Percentiles rank a stretch among this genome's conserved stretches.
Evolutionary conservation across 1,140 invertebrate species (phyloP).

Genomic region (Neelides sp.): DNA sequence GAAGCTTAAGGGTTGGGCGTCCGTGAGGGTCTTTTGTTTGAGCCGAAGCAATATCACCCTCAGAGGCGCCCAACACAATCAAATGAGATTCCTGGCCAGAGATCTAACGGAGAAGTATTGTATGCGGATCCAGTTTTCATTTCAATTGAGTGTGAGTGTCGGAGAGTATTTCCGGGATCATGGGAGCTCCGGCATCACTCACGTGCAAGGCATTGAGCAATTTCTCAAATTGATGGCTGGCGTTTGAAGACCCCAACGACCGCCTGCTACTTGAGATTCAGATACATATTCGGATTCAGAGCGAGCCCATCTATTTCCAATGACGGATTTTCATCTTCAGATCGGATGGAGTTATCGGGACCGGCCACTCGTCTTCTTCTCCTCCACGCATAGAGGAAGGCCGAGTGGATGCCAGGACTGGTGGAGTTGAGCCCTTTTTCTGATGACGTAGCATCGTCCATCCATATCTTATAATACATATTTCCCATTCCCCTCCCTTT

Average conservation of each 20-base stretch:
- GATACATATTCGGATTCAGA: constrained; percentile 16
- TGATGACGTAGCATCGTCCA: constrained; percentile 25
- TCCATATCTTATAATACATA: constrained; percentile 16
- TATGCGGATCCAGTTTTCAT: constrained; percentile 6
- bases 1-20: background rate
- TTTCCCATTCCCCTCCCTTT: constrained; percentile 12
- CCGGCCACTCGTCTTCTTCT: background rate
- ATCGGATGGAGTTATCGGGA: constrained; percentile 11
- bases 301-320: constrained; percentile 23
- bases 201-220: constrained; percentile 18
- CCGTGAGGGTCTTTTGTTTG: background rate
- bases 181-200: constrained; percentile 7
- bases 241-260: constrained; percentile 10
- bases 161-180: constrained; percentile 17
- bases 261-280: constrained; percentile 11
- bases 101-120: background rate
- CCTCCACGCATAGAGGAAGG: background rate
- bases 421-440: constrained; percentile 18
- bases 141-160: constrained; percentile 21
- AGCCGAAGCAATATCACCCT: background rate
- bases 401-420: constrained; percentile 6
- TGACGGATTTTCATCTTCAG: constrained; percentile 24
- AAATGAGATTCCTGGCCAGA: constrained; percentile 20
- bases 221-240: constrained; percentile 30
- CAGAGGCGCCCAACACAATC: constrained; percentile 1